Evolutionary conservation across 2,888 invertebrate species (phyloP).

Genomic region (Hirtodrosophila histrioides): DNA sequence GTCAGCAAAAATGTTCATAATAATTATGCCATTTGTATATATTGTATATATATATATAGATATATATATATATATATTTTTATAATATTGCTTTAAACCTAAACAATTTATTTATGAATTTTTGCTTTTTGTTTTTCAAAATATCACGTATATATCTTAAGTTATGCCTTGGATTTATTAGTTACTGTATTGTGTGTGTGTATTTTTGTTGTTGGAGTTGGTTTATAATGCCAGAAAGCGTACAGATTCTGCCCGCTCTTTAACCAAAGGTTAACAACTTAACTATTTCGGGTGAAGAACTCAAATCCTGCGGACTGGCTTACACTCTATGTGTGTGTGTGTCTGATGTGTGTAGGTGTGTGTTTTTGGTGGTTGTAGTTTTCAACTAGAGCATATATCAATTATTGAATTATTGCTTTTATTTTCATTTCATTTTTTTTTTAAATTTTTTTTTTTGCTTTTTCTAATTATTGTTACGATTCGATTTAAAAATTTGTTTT

Average conservation of each 20-base stretch:
- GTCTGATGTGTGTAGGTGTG: slow-evolving; percentile 12
- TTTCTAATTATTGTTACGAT: slow-evolving; percentile 76
- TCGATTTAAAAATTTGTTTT: slow-evolving; percentile 68
- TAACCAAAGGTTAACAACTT: no score
- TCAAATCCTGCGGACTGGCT: slow-evolving; percentile 26
- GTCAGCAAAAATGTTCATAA: slow-evolving; percentile 74
- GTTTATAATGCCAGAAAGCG: slow-evolving; percentile 12
- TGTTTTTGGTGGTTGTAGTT: slow-evolving; percentile 57
- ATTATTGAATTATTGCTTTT: slow-evolving; percentile 77
- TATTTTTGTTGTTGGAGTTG: slow-evolving; percentile 6
- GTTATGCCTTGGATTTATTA: slow-evolving; percentile 76
- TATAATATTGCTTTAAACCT: slow-evolving; percentile 60
- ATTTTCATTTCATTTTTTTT: slow-evolving; percentile 64
- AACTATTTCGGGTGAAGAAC: no score
- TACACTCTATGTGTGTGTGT: slow-evolving; percentile 23
- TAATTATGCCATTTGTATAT: slow-evolving; percentile 61
- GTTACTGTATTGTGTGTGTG: slow-evolving; percentile 40
- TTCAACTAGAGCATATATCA: slow-evolving; percentile 73
- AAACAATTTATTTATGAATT: slow-evolving; percentile 79
- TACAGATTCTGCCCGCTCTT: slow-evolving; percentile 11
- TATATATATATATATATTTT: slow-evolving; percentile 28
- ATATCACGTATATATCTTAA: slow-evolving; percentile 81
- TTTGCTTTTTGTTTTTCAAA: slow-evolving; percentile 75
- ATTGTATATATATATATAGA: slow-evolving; percentile 47
- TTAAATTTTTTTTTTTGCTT: slow-evolving; percentile 15